These are phyloP conservation scores for Zosterops hypoxanthus DNA, from an alignment of 2,113 vertebrate genomes.

Conservation along the genomic window DNA sequence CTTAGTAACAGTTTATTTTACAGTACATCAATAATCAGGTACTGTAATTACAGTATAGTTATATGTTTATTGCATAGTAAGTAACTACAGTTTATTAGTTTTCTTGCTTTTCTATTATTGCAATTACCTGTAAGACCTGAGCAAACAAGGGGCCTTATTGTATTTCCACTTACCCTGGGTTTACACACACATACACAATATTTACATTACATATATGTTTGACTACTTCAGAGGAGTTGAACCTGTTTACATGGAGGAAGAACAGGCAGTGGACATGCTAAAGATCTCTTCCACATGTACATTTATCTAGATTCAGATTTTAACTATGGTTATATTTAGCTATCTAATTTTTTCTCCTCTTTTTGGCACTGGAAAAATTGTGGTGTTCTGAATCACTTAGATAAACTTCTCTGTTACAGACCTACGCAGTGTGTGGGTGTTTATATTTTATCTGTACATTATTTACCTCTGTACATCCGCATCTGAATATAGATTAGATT, in stretches of 20 bases:
- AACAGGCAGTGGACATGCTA: not conserved
- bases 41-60: conserved; percentile 57
- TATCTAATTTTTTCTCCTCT: not conserved
- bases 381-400: conserved; percentile 25
- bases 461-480: conserved; percentile 2
- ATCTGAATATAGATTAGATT: conserved; percentile 19
- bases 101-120: not conserved
- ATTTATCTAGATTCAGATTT: not conserved
- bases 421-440: conserved; percentile 13
- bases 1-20: conserved; percentile 52
- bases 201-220: not conserved
- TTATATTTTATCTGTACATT: conserved; percentile 25
- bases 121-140: not conserved
- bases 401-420: conserved; percentile 44
- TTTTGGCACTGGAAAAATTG: not conserved
- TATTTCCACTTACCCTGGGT: not conserved
- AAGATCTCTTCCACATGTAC: not conserved
- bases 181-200: not conserved
- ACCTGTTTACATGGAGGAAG: not conserved
- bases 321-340: not conserved
- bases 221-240: not conserved
- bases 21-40: conserved; percentile 49
- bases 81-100: conserved; percentile 14
- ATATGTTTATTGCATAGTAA: conserved; percentile 1
- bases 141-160: not conserved